Conservation (phyloP, 2,797 vertebrate genomes). For the Fistularia commersonii region DNA sequence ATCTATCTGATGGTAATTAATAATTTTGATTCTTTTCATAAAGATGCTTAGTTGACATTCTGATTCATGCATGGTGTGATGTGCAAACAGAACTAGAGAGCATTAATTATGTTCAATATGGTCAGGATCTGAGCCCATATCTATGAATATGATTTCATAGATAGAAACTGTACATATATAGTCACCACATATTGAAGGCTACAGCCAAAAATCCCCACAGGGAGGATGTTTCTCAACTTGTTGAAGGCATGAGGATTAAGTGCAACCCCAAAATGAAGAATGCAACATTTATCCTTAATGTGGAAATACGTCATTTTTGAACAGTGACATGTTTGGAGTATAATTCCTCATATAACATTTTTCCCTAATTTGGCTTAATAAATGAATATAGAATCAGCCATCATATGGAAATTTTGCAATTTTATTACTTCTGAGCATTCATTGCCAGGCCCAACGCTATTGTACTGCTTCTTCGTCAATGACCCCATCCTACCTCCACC, state of each 20-base stretch:
- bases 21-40: constrained; percentile 65
- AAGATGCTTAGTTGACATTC: constrained; percentile 75
- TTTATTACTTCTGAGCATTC: constrained; percentile 71
- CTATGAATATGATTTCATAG: constrained; percentile 15
- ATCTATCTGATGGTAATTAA: constrained; percentile 66
- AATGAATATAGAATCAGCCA: constrained; percentile 34
- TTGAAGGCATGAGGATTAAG: neutral
- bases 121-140: constrained; percentile 32
- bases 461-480: constrained; percentile 70
- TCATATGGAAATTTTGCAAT: constrained; percentile 69
- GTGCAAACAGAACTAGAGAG: constrained; percentile 51
- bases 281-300: no score
- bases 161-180: constrained; percentile 6
- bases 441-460: constrained; percentile 59
- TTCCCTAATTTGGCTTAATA: constrained; percentile 52
- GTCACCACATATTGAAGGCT: neutral
- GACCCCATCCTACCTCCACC: constrained; percentile 73
- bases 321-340: constrained; percentile 21
- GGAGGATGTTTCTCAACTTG: neutral
- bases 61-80: constrained; percentile 63
- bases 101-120: constrained; percentile 57
- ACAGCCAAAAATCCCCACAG: neutral
- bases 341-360: constrained; percentile 47
- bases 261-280: no score
- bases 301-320: constrained; percentile 4